Percentiles rank a stretch among this genome's conserved stretches.
Conservation (phyloP, 2,797 vertebrate species). For the Morelia viridis region DNA sequence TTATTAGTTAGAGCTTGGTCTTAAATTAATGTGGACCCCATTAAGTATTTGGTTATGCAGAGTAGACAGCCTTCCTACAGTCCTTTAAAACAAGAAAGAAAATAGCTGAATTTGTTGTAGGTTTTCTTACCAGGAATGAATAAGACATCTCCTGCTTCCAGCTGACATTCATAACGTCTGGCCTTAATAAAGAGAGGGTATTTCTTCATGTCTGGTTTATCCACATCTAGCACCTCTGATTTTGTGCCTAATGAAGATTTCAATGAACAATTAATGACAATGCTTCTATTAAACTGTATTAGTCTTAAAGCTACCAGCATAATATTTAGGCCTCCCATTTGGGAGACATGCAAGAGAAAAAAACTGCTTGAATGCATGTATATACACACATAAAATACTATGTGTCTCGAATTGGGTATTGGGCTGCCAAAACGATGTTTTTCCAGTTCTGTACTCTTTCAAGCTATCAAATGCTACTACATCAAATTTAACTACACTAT, state of each 20-base stretch:
- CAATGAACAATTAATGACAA: constrained; percentile 30
- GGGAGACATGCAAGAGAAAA: background rate
- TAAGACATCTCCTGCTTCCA: constrained; percentile 90
- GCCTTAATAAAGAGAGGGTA: constrained; percentile 91
- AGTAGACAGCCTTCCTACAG: background rate
- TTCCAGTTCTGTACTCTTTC: constrained; percentile 9
- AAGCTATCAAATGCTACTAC: constrained; percentile 31
- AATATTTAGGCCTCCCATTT: background rate
- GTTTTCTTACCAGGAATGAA: constrained; percentile 88
- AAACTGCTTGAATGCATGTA: background rate
- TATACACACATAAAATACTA: background rate
- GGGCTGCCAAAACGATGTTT: background rate
- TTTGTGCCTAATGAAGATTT: constrained; percentile 83
- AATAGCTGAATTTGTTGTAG: background rate
- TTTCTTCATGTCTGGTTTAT: constrained; percentile 82
- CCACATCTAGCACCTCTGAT: constrained; percentile 90
- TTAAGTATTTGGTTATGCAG: background rate
- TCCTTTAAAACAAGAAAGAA: background rate
- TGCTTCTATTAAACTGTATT: constrained; percentile 7
- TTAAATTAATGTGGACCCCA: background rate
- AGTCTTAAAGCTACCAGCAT: background rate
- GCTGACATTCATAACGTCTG: constrained; percentile 81
- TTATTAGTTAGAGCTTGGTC: background rate
- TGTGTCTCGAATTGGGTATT: background rate
- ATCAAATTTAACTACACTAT: background rate